These are phyloP conservation scores for Agrotis puta DNA, from an alignment of 2,888 invertebrate species.

Conservation along the genomic window DNA sequence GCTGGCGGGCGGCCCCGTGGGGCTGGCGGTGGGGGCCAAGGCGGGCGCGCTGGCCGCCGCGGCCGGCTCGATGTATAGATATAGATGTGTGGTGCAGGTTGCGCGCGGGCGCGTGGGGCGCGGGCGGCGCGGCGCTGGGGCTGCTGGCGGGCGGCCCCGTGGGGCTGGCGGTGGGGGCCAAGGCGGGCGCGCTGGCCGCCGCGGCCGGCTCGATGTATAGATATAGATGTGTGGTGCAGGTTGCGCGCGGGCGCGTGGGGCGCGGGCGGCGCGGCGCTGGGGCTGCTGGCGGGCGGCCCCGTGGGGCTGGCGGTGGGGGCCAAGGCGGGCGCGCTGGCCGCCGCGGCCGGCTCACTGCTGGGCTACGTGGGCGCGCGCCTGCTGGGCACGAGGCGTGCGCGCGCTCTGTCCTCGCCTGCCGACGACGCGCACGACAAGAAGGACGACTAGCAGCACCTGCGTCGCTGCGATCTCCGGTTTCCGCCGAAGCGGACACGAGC, in stretches of 20 bases:
- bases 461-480: not conserved
- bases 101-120: slow-evolving; percentile 73
- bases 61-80: slow-evolving; percentile 72
- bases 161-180: slow-evolving; percentile 79
- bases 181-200: too few relatives aligned
- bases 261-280: slow-evolving; percentile 75
- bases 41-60: too few relatives aligned
- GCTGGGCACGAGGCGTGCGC: slow-evolving; percentile 47
- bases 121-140: slow-evolving; percentile 77
- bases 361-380: slow-evolving; percentile 71
- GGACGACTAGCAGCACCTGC: slow-evolving; percentile 49
- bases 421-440: slow-evolving; percentile 22
- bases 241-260: slow-evolving; percentile 74
- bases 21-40: slow-evolving; percentile 78
- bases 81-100: slow-evolving; percentile 61
- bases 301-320: slow-evolving; percentile 78
- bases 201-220: slow-evolving; percentile 74
- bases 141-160: slow-evolving; percentile 79
- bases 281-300: slow-evolving; percentile 80
- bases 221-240: slow-evolving; percentile 54
- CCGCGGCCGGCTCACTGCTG: slow-evolving; percentile 77
- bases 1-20: slow-evolving; percentile 79
- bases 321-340: slow-evolving; percentile 79
- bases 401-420: not conserved
- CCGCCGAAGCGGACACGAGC: not conserved